Base-by-base conservation (phyloP, 2,113 vertebrate species). In the Brachyhypopomus occidentalis region DNA sequence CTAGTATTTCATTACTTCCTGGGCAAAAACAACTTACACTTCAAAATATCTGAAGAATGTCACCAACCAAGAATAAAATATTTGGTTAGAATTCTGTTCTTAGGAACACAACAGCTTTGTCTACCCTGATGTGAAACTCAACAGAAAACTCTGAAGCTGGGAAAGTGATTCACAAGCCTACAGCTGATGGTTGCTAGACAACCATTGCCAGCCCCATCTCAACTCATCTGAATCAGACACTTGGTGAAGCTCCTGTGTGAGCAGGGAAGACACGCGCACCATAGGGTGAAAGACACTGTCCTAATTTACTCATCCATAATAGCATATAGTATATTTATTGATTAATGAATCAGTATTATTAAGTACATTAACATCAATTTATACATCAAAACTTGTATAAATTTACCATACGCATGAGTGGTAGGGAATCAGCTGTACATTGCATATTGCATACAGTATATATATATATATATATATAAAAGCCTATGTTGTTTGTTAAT, bases 101-200 rank as follows among this genome's bases (percentile, higher is more conserved):
- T 14, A 72, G 59, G 67, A 72, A 72, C 45, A 80, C 23, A 69
- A 63, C 27, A 80, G 38, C 70, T 80, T 72, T 80, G 70, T 80
- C 62, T 80, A 55, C 78, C 72, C 25, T 64, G 25, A 27, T 20
- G 23, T 72, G 71, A 79, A 63, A 72, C 69, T 58, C 59, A 67
- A 52, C 69, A 72, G 48, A 63, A 56, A n/a, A 60, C 14, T 62
- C 17, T 38, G 72, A 52, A 52, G 45, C 45, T 52, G 45, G 45
- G 12, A 52, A 14, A 14, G 45, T 52, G 11, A 52, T 14, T 52
- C 11, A 52, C 9, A 14, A 52, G 45, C 8, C 45, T 52, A 12
- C 45, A 52, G 41, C 9, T 52, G 45, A 52, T 2, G 2, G 45
- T 52, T 52, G 45, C 45, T 52, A 52, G 45, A 52, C 45, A 52